Conservation (phyloP, 2,113 vertebrate genomes). For the Lutjanus erythropterus region DNA sequence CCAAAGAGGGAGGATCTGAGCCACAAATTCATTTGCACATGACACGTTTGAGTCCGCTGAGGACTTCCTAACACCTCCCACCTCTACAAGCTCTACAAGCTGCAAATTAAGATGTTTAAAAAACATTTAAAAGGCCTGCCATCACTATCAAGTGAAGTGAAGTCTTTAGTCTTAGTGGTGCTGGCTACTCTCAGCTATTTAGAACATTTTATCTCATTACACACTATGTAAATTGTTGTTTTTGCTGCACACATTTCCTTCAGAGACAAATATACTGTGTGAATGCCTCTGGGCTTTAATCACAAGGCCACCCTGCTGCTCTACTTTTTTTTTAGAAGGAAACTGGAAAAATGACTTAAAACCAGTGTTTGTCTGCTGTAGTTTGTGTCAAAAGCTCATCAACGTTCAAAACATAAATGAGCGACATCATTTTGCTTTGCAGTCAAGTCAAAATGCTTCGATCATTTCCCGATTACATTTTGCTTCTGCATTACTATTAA, state of each 20-base stretch:
- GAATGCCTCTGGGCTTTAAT: conserved; percentile 4
- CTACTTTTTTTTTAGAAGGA: neutral
- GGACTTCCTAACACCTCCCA: conserved; percentile 21
- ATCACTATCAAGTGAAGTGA: neutral
- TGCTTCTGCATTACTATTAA: neutral
- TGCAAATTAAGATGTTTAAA: conserved; percentile 15
- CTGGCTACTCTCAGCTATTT: neutral
- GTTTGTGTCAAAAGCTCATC: conserved; percentile 6
- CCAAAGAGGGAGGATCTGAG: conserved; percentile 24
- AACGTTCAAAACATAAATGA: neutral
- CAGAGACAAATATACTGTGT: neutral
- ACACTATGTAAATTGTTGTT: neutral
- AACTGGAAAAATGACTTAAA: neutral
- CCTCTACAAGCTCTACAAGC: neutral
- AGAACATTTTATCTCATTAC: neutral
- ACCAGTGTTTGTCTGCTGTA: neutral
- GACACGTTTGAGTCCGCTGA: conserved; percentile 25
- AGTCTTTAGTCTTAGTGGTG: conserved; percentile 16
- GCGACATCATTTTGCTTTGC: neutral
- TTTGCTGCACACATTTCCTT: neutral
- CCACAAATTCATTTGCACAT: conserved; percentile 16
- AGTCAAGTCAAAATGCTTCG: neutral
- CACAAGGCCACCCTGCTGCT: neutral
- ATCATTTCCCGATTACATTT: neutral
- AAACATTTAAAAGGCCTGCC: neutral